A percentile compares a stretch with the other conserved stretches of the same genome.
Evolutionary conservation across 2,113 vertebrate species (phyloP).

Genomic region (Thunnus maccoyii): DNA sequence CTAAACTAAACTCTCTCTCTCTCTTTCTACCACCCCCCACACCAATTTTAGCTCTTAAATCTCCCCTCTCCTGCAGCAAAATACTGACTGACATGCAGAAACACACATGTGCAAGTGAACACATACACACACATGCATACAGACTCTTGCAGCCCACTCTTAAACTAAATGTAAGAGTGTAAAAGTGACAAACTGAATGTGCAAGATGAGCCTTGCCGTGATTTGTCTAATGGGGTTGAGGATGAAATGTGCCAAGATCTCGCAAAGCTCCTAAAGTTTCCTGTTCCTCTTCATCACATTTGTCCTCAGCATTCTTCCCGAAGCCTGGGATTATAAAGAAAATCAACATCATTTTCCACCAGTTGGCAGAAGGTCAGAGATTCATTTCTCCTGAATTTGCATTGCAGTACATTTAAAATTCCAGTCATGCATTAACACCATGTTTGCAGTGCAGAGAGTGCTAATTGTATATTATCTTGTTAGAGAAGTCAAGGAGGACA

Average conservation of each 20-base stretch:
- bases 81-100: conserved; percentile 3
- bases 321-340: conserved; percentile 61
- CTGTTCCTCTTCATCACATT: conserved; percentile 51
- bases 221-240: conserved; percentile 64
- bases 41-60: conserved; percentile 36
- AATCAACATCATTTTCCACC: conserved; percentile 49
- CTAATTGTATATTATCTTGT: conserved; percentile 28
- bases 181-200: conserved; percentile 69
- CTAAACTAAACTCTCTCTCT: conserved; percentile 17
- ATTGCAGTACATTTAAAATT: conserved; percentile 46
- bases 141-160: background rate
- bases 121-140: background rate
- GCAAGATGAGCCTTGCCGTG: conserved; percentile 51
- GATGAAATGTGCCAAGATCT: conserved; percentile 60
- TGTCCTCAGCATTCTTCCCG: conserved; percentile 56
- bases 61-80: conserved; percentile 16
- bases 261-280: conserved; percentile 62
- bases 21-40: background rate
- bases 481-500: conserved; percentile 1
- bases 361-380: conserved; percentile 37
- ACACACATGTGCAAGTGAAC: background rate
- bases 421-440: conserved; percentile 28
- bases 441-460: background rate
- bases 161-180: conserved; percentile 58
- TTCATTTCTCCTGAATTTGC: conserved; percentile 29